Evolutionary conservation across 2,113 vertebrate genomes (phyloP).

Genomic region (Psittacus erithacus): DNA sequence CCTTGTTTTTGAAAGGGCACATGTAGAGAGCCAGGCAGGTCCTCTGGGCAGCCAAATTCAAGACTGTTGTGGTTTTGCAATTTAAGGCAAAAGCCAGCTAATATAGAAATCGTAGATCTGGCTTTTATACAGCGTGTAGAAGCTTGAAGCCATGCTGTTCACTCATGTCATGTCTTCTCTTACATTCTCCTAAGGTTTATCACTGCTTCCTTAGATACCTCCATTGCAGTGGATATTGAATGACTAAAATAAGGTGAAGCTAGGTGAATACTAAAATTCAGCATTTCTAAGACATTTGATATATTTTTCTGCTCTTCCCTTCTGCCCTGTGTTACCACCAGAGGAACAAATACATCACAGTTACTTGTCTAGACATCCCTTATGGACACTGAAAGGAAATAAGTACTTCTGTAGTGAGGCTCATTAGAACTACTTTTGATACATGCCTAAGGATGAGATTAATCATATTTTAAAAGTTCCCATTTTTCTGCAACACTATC

Average conservation of each 20-base stretch:
- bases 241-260: neutral
- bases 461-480: neutral
- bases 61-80: neutral
- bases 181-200: neutral
- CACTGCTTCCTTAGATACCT: neutral
- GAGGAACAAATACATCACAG: neutral
- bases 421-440: slow-evolving; percentile 1
- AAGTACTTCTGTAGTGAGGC: neutral
- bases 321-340: neutral
- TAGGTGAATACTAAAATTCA: neutral
- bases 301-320: neutral
- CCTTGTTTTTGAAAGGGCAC: neutral
- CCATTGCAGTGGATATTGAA: neutral
- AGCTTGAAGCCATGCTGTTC: neutral
- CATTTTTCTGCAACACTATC: neutral
- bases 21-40: neutral
- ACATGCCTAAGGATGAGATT: neutral
- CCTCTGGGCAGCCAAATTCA: neutral
- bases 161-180: neutral
- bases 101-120: neutral
- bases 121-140: neutral
- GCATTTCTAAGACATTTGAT: neutral
- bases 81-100: neutral
- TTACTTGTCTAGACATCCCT: neutral
- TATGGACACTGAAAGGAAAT: neutral